phyloP scores from a whole-genome alignment of 2,113 vertebrate genomes.

The Dipodomys ordii region DNA sequence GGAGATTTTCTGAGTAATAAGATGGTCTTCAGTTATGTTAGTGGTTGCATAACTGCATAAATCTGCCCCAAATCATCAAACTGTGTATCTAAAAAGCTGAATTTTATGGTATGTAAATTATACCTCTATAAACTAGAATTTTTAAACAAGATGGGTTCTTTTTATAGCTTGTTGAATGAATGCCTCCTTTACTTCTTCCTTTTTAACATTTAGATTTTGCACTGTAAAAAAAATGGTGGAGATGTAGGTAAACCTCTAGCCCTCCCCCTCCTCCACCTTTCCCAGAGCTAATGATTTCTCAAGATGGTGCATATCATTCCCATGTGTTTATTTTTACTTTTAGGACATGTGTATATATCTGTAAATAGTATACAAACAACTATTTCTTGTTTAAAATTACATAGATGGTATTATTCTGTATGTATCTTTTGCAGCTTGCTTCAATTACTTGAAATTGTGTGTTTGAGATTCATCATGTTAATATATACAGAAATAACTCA shows the following conservation, averaged over 20 bases:
- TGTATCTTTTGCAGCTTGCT: slow-evolving; percentile 30
- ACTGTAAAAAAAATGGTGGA: background rate
- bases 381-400: background rate
- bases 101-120: slow-evolving; percentile 27
- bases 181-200: slow-evolving; percentile 21
- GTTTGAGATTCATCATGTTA: slow-evolving; percentile 38
- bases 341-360: background rate
- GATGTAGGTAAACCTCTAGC: background rate
- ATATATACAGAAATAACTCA: slow-evolving; percentile 26
- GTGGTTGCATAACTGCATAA: background rate
- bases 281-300: background rate
- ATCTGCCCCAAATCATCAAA: slow-evolving; percentile 24
- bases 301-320: background rate
- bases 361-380: background rate
- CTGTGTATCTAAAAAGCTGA: background rate
- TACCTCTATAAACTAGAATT: background rate
- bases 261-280: background rate
- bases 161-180: slow-evolving; percentile 44
- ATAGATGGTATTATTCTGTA: background rate
- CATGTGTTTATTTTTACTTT: background rate
- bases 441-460: slow-evolving; percentile 4
- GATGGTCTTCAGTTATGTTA: background rate
- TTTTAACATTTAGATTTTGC: slow-evolving; percentile 40
- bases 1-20: background rate
- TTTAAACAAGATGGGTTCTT: background rate